These are phyloP conservation scores for Agrochola macilenta DNA, from an alignment of 2,888 invertebrate genomes.

Conservation along the genomic window DNA sequence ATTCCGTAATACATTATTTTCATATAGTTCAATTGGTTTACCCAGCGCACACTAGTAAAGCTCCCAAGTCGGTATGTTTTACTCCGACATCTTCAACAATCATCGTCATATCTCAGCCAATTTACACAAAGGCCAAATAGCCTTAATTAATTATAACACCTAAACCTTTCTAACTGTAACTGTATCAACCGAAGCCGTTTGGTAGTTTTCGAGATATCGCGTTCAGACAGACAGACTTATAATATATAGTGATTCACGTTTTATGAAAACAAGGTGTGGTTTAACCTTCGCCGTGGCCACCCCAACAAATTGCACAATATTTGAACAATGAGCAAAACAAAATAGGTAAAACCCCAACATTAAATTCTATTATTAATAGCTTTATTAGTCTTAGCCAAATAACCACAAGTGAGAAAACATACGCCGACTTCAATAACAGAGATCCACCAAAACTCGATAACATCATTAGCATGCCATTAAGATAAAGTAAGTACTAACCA, in stretches of 20 bases:
- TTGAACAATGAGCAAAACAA: background rate
- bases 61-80: too few relatives aligned
- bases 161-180: too few relatives aligned
- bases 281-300: background rate
- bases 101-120: too few relatives aligned
- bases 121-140: too few relatives aligned
- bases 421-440: background rate
- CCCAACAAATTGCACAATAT: constrained; percentile 1
- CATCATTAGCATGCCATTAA: constrained; percentile 11
- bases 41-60: too few relatives aligned
- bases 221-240: too few relatives aligned
- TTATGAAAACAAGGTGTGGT: background rate
- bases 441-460: background rate
- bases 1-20: too few relatives aligned
- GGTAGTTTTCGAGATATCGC: too few relatives aligned
- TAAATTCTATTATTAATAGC: background rate
- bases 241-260: background rate
- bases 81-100: too few relatives aligned
- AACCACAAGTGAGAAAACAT: background rate
- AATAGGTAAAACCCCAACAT: background rate
- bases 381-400: constrained; percentile 14
- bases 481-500: background rate
- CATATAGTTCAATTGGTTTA: too few relatives aligned
- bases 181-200: too few relatives aligned
- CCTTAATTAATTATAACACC: too few relatives aligned